A percentile compares a stretch with the other conserved stretches of the same genome.
These are phyloP conservation scores for Drosophila sp. DNA, from an alignment of 1,140 invertebrate species.

Conservation along the genomic window DNA sequence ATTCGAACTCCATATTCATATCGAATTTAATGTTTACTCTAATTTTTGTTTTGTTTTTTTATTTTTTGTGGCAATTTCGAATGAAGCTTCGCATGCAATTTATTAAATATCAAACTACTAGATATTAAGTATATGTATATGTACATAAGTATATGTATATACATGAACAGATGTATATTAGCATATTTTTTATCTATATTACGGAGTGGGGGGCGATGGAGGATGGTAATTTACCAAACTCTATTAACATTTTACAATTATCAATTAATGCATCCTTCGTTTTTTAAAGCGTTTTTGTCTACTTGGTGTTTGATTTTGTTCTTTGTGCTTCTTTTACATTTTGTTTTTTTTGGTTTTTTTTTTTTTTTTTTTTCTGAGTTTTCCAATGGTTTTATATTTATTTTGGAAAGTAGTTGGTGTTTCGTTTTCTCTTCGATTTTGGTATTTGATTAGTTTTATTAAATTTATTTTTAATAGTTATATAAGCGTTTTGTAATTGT, in stretches of 20 bases:
- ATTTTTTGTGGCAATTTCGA: not conserved
- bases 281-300: conserved; percentile 22
- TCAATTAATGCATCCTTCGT: conserved; percentile 19
- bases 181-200: no score
- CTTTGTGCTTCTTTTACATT: not conserved
- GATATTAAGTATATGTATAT: conserved; percentile 1
- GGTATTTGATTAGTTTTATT: conserved; percentile 39
- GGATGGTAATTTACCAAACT: not conserved
- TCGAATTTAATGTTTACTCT: not conserved
- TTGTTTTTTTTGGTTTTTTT: not conserved
- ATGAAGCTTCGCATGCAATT: not conserved
- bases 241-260: not conserved
- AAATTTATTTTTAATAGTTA: conserved; percentile 24
- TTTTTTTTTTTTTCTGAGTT: not conserved
- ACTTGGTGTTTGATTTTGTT: conserved; percentile 19
- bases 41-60: not conserved
- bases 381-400: conserved; percentile 16
- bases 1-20: not conserved
- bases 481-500: conserved; percentile 24
- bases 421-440: conserved; percentile 31
- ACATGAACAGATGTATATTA: conserved; percentile 5
- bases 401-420: conserved; percentile 16
- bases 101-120: not conserved
- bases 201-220: no score
- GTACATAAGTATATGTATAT: conserved; percentile 6